Evolutionary conservation across 1,140 invertebrate genomes (phyloP).

Genomic region (Lycorma delicatula): DNA sequence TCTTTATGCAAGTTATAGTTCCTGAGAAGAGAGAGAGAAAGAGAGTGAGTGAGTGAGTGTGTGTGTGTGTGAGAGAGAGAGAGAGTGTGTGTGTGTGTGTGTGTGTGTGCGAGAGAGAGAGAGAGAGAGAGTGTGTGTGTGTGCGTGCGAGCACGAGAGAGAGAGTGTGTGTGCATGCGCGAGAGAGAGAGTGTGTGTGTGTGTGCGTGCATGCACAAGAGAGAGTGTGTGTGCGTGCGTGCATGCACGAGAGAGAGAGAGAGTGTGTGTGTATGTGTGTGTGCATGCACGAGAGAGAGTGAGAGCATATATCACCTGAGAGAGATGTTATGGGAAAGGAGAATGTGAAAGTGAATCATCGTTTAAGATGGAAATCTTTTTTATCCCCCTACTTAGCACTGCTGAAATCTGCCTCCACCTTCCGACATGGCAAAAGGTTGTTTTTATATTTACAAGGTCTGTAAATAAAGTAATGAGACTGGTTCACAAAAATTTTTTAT

Average conservation of each 20-base stretch:
- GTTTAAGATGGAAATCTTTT: too few species aligned
- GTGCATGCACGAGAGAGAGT: background rate
- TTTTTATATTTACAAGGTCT: too few species aligned
- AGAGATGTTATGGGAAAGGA: too few species aligned
- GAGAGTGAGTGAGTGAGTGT: background rate
- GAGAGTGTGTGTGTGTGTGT: background rate
- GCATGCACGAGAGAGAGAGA: background rate
- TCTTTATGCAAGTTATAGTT: too few species aligned
- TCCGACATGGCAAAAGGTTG: too few species aligned
- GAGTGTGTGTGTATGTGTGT: background rate
- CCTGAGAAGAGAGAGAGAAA: background rate
- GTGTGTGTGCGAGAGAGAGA: background rate
- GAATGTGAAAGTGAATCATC: too few species aligned
- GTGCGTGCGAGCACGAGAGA: too few species aligned
- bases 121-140: background rate
- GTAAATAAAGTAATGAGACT: too few species aligned
- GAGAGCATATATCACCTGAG: too few species aligned
- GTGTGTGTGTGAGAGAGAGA: background rate
- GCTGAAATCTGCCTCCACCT: too few species aligned
- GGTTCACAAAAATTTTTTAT: too few species aligned
- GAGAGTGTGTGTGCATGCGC: background rate
- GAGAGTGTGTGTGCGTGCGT: background rate
- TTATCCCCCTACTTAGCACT: too few species aligned
- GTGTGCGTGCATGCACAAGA: background rate
- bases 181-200: background rate